Conservation (phyloP, 2,888 invertebrate genomes). For the Torymus auratus region DNA sequence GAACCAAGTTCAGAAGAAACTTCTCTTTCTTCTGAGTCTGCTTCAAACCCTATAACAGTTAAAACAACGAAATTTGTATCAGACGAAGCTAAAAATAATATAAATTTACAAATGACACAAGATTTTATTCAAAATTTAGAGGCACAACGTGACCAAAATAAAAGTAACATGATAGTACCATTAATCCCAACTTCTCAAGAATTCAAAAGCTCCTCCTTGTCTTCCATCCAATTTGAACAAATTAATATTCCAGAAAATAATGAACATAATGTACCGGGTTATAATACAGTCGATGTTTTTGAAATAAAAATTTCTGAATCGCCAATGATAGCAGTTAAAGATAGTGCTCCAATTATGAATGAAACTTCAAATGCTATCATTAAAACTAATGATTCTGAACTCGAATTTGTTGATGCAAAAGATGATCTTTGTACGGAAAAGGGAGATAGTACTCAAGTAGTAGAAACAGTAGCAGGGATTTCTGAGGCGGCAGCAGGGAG, state of each 20-base stretch:
- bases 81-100: neutral
- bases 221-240: slow-evolving; percentile 44
- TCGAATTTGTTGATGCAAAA: slow-evolving; percentile 4
- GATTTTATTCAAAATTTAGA: neutral
- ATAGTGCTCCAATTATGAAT: slow-evolving; percentile 63
- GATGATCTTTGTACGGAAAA: slow-evolving; percentile 37
- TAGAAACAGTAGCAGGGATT: neutral
- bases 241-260: slow-evolving; percentile 23
- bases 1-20: slow-evolving; percentile 47
- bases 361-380: neutral
- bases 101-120: slow-evolving; percentile 7
- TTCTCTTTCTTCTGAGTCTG: slow-evolving; percentile 32
- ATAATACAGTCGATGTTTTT: slow-evolving; percentile 60
- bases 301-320: slow-evolving; percentile 69
- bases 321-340: slow-evolving; percentile 67
- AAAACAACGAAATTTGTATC: neutral
- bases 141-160: neutral
- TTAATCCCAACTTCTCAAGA: slow-evolving; percentile 8
- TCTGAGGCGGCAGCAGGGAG: neutral
- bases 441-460: too few species aligned
- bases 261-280: neutral
- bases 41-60: neutral
- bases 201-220: slow-evolving; percentile 16
- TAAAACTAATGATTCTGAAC: slow-evolving; percentile 16
- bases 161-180: slow-evolving; percentile 29